Evolutionary conservation across 2,113 vertebrate genomes (phyloP).

Genomic region (Hippoglossus stenolepis): DNA sequence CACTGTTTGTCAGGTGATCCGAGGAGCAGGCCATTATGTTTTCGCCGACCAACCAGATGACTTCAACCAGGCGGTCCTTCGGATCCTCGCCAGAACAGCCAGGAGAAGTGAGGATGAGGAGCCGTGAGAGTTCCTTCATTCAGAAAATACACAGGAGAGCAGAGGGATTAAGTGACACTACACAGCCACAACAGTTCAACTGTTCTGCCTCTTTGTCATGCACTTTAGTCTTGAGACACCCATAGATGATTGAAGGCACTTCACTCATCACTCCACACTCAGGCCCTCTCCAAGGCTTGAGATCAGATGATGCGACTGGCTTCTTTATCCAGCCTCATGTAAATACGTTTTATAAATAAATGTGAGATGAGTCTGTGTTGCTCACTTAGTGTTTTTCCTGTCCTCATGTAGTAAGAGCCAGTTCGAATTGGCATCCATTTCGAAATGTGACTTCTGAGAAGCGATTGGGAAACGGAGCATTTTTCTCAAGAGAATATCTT

Average conservation of each 20-base stretch:
- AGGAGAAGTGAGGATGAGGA: not conserved
- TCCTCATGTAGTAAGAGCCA: not conserved
- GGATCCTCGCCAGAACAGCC: conserved; percentile 85
- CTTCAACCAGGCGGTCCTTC: conserved; percentile 92
- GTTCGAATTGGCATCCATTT: not conserved
- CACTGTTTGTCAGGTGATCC: conserved; percentile 85
- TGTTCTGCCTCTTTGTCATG: conserved; percentile 27
- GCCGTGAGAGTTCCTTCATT: not conserved
- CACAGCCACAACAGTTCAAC: conserved; percentile 6
- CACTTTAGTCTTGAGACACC: conserved; percentile 54
- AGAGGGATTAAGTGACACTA: not conserved
- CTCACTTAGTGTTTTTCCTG: not conserved
- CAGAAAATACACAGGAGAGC: not conserved
- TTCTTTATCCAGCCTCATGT: conserved; percentile 18
- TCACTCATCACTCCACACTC: not conserved
- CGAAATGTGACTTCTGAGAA: conserved; percentile 25
- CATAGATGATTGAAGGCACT: conserved; percentile 5
- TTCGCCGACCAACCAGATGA: conserved; percentile 95
- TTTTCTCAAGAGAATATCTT: conserved; percentile 20
- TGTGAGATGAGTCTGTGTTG: conserved; percentile 16
- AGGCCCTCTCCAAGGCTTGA: not conserved
- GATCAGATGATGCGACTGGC: not conserved
- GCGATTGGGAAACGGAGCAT: conserved; percentile 39
- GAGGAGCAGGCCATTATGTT: conserved; percentile 95
- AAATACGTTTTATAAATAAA: conserved; percentile 68